Conservation (phyloP, 2,888 invertebrate species). For the Osmoderma eremita region DNA sequence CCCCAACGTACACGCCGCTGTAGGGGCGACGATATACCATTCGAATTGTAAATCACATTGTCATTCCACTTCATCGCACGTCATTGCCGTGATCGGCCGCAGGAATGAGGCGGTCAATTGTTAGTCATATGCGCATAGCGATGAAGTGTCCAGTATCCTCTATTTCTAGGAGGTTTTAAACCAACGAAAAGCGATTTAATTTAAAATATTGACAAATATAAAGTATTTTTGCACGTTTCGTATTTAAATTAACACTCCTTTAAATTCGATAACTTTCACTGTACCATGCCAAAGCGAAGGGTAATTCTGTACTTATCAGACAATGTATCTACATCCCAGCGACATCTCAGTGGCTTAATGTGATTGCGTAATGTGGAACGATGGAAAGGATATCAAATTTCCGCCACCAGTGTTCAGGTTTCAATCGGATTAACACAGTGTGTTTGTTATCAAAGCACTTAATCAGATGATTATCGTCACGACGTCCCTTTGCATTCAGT, state of each 20-base stretch:
- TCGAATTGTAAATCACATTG: conserved; percentile 57
- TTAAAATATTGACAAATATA: no score
- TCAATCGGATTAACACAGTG: conserved; percentile 41
- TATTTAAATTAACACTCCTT: no score
- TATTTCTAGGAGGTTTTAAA: no score
- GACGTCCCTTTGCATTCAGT: no score
- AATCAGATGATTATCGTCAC: conserved; percentile 40
- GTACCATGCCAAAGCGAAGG: no score
- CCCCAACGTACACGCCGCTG: conserved; percentile 43
- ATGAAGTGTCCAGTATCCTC: conserved; percentile 27
- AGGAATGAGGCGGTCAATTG: conserved; percentile 52
- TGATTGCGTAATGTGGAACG: conserved; percentile 37
- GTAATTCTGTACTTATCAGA: neutral
- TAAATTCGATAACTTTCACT: no score
- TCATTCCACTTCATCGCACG: conserved; percentile 55
- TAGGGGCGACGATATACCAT: conserved; percentile 52
- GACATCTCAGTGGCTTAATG: conserved; percentile 19
- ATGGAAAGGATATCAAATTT: conserved; percentile 39
- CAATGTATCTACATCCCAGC: neutral
- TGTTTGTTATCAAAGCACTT: conserved; percentile 43
- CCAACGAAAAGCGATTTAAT: no score
- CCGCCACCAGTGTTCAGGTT: conserved; percentile 35
- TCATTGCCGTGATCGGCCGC: conserved; percentile 50
- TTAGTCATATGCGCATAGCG: conserved; percentile 44
- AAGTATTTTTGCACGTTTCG: no score